phyloP scores from a whole-genome alignment of 2,888 invertebrate genomes.

The Argyra leucocephala region DNA sequence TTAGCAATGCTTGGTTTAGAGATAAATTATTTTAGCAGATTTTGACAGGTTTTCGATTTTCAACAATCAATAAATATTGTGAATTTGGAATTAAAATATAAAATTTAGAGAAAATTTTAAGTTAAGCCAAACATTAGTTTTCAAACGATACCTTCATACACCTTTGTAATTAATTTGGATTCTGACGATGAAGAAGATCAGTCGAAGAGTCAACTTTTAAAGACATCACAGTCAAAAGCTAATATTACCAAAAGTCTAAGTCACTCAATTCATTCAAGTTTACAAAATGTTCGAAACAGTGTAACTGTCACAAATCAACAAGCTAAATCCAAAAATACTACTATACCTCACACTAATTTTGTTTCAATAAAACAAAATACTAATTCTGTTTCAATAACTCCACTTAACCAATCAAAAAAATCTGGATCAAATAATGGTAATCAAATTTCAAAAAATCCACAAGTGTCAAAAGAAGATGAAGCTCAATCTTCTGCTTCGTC shows the following conservation, averaged over 20 bases:
- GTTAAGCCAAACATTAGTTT: too few species aligned
- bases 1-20: too few species aligned
- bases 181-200: constrained; percentile 7
- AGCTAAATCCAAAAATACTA: neutral
- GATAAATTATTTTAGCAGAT: too few species aligned
- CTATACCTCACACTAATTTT: neutral
- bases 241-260: neutral
- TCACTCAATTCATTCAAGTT: neutral
- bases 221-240: neutral
- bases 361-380: neutral
- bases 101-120: too few species aligned
- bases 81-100: too few species aligned
- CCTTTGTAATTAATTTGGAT: neutral
- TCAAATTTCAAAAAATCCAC: neutral
- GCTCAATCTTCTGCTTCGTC: too few species aligned
- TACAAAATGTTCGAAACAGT: neutral
- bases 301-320: neutral
- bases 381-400: neutral
- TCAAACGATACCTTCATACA: too few species aligned
- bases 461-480: neutral
- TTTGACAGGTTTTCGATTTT: too few species aligned
- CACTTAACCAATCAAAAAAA: neutral
- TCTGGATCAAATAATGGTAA: neutral
- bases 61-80: too few species aligned
- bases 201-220: neutral